A percentile compares a stretch with the other conserved stretches of the same genome.
These are phyloP conservation scores for Dermatemys mawii DNA, from an alignment of 2,113 vertebrate genomes.

Conservation along the genomic window DNA sequence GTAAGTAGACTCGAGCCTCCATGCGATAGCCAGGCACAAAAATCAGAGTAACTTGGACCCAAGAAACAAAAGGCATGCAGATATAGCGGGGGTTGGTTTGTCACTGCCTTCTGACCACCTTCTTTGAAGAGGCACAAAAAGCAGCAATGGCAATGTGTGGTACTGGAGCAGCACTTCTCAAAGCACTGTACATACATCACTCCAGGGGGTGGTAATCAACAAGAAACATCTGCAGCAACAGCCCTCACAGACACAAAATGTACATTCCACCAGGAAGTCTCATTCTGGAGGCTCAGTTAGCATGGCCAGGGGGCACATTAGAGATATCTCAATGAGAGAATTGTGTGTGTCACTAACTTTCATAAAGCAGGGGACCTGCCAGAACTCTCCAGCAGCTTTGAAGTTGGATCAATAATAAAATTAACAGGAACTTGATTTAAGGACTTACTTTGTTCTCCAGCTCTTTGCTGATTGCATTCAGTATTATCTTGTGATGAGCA, in stretches of 20 bases:
- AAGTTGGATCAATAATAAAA: background rate
- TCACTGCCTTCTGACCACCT: background rate
- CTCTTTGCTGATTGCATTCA: conserved; percentile 85
- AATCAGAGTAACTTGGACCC: background rate
- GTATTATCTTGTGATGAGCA: conserved; percentile 91
- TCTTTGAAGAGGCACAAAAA: background rate
- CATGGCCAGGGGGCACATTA: background rate
- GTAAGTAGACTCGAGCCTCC: background rate
- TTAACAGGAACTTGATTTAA: background rate
- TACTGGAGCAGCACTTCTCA: background rate
- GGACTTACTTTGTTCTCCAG: conserved; percentile 88
- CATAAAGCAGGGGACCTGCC: background rate
- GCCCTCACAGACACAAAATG: background rate
- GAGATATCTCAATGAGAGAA: conserved; percentile 18
- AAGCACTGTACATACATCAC: background rate
- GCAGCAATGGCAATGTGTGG: background rate
- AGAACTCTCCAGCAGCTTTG: conserved; percentile 28
- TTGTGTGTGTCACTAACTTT: background rate
- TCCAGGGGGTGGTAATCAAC: background rate
- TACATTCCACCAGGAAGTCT: background rate
- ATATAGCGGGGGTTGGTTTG: background rate
- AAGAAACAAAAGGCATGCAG: background rate
- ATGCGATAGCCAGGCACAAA: background rate
- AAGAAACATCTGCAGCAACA: conserved; percentile 20
- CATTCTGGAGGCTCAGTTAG: conserved; percentile 17